A percentile compares a stretch with the other conserved stretches of the same genome.
These are phyloP conservation scores for Zaprionus africanus DNA, from an alignment of 1,140 invertebrate genomes.

Conservation along the genomic window DNA sequence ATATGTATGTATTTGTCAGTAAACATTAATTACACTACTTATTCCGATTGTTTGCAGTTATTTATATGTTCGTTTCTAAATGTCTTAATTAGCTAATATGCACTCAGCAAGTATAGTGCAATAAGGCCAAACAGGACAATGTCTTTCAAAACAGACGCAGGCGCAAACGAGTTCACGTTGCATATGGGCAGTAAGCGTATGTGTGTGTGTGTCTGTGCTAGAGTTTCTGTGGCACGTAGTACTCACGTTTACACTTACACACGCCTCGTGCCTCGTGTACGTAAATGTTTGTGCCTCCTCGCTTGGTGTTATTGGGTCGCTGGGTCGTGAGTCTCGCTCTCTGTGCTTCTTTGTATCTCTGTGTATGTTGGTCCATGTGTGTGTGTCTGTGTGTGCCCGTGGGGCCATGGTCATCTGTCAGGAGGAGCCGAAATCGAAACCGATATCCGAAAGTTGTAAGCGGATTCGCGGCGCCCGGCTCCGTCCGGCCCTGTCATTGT, in stretches of 20 bases:
- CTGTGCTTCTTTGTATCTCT: background rate
- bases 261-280: conserved; percentile 26
- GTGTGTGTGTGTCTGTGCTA: conserved; percentile 4
- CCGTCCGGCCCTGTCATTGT: conserved; percentile 24
- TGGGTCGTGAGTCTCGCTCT: conserved; percentile 17
- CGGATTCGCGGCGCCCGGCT: conserved; percentile 44
- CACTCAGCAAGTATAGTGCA: conserved; percentile 1
- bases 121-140: conserved; percentile 26
- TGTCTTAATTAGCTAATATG: background rate
- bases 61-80: no score
- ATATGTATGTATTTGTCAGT: no score
- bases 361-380: no score
- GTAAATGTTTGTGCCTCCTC: conserved; percentile 11
- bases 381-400: conserved; percentile 10
- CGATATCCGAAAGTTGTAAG: conserved; percentile 43
- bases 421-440: conserved; percentile 40
- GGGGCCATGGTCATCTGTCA: conserved; percentile 45
- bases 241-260: conserved; percentile 41
- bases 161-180: conserved; percentile 39
- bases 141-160: conserved; percentile 50
- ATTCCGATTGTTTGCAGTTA: background rate
- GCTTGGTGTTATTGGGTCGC: conserved; percentile 38
- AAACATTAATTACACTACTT: background rate
- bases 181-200: conserved; percentile 18
- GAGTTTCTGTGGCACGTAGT: conserved; percentile 20